phyloP scores from a whole-genome alignment of 2,797 vertebrate species.

The Sebastes dallii region DNA sequence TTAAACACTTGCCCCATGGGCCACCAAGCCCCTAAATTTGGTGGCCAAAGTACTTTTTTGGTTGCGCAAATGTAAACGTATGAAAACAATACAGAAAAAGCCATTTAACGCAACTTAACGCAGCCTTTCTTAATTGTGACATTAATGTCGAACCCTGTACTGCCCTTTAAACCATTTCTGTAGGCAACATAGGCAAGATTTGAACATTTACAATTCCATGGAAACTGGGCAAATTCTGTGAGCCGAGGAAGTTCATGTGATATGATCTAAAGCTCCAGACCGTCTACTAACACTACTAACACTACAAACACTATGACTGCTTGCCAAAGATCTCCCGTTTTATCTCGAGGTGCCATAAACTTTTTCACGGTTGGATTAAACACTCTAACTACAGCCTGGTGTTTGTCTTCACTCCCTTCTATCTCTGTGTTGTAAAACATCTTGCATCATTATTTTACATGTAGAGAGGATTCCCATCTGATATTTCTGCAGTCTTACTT shows the following conservation, averaged over 20 bases:
- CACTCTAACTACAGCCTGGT: constrained; percentile 27
- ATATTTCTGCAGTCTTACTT: neutral
- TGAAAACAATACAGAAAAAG: too few species aligned
- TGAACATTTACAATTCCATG: neutral
- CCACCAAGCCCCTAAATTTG: too few species aligned
- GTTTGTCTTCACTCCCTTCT: neutral
- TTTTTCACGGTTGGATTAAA: constrained; percentile 14
- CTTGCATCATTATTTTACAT: constrained; percentile 21
- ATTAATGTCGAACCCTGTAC: too few species aligned
- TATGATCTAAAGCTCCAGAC: neutral
- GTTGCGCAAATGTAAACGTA: too few species aligned
- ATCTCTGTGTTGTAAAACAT: constrained; percentile 20
- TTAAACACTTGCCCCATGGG: too few species aligned
- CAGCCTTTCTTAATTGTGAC: too few species aligned
- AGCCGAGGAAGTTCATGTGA: neutral
- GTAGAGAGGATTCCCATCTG: neutral
- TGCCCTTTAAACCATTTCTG: neutral
- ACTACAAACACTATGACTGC: neutral
- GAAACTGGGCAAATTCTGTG: neutral
- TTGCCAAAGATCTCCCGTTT: neutral
- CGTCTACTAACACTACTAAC: too few species aligned
- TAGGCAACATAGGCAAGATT: neutral
- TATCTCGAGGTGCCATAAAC: constrained; percentile 19
- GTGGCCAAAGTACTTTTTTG: too few species aligned
- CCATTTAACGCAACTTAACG: too few species aligned